phyloP scores from a whole-genome alignment of 2,113 vertebrate species.

The Ornithorhynchus anatinus region DNA sequence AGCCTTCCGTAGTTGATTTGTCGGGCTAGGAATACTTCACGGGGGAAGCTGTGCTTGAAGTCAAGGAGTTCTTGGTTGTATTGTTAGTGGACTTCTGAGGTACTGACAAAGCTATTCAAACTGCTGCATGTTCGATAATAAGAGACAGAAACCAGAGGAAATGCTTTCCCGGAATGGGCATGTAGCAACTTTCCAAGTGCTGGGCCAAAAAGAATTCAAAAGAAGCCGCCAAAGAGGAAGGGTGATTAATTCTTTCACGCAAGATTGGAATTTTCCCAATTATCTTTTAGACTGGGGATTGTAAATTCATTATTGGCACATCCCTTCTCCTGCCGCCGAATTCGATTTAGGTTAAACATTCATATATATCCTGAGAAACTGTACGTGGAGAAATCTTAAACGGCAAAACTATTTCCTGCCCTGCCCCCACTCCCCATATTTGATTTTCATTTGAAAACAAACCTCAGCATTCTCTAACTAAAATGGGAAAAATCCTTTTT shows the following conservation, averaged over 20 bases:
- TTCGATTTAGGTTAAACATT: background rate
- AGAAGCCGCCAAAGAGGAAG: background rate
- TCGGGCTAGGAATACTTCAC: background rate
- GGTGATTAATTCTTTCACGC: background rate
- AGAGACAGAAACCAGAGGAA: background rate
- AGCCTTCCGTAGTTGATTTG: background rate
- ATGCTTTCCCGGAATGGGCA: background rate
- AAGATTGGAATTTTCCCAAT: background rate
- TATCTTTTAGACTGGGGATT: no score
- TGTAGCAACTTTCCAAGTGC: conserved; percentile 2
- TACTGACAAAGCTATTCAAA: background rate
- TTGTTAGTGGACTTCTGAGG: background rate
- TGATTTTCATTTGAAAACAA: background rate
- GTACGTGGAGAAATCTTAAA: background rate
- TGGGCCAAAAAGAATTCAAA: background rate
- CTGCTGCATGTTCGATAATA: background rate
- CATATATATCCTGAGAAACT: background rate
- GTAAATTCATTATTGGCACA: no score
- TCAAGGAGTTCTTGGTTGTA: background rate
- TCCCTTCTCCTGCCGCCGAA: no score
- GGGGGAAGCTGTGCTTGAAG: background rate
- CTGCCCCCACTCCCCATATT: background rate
- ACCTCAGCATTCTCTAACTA: no score
- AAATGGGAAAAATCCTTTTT: no score
- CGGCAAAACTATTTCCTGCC: background rate